These are phyloP conservation scores for Drymonia ruficornis DNA, from an alignment of 2,888 invertebrate species.

Conservation along the genomic window DNA sequence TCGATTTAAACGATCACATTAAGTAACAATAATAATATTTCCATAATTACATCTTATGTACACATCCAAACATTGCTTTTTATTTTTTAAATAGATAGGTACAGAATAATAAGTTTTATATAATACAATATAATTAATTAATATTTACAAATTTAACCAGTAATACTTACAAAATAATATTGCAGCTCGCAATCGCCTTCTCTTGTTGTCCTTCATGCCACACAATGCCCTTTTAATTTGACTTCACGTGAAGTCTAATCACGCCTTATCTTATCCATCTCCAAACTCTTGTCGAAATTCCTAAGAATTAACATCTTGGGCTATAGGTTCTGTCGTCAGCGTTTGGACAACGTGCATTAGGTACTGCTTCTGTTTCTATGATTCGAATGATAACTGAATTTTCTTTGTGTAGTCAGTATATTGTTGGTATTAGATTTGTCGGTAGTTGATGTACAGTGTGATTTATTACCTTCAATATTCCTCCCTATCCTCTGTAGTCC, in stretches of 20 bases:
- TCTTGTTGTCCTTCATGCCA: slow-evolving; percentile 37
- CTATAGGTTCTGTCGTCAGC: not conserved
- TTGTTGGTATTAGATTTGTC: not conserved
- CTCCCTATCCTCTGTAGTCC: slow-evolving; percentile 16
- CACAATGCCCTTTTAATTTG: slow-evolving; percentile 5
- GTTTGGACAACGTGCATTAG: not conserved
- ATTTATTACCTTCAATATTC: slow-evolving; percentile 25
- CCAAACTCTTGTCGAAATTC: not conserved
- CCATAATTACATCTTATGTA: slow-evolving; percentile 69
- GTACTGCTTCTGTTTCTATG: not conserved
- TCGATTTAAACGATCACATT: slow-evolving; percentile 70
- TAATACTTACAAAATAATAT: slow-evolving; percentile 80
- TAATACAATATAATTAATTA: slow-evolving; percentile 53
- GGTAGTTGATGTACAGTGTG: slow-evolving; percentile 26
- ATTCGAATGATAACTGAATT: not conserved
- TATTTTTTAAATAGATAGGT: slow-evolving; percentile 56
- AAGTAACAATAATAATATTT: slow-evolving; percentile 74
- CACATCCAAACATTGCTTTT: slow-evolving; percentile 77
- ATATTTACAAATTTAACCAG: slow-evolving; percentile 70
- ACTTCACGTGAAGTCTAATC: slow-evolving; percentile 11
- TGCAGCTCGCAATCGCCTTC: slow-evolving; percentile 76
- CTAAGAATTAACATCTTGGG: not conserved
- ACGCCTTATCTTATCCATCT: not conserved
- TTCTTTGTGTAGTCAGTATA: not conserved
- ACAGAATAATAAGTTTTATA: slow-evolving; percentile 53